Evolutionary conservation across 2,797 vertebrate species (phyloP), one percentile per base, ranked within the genome.

Genomic region (Rhyacichthys aspro): DNA sequence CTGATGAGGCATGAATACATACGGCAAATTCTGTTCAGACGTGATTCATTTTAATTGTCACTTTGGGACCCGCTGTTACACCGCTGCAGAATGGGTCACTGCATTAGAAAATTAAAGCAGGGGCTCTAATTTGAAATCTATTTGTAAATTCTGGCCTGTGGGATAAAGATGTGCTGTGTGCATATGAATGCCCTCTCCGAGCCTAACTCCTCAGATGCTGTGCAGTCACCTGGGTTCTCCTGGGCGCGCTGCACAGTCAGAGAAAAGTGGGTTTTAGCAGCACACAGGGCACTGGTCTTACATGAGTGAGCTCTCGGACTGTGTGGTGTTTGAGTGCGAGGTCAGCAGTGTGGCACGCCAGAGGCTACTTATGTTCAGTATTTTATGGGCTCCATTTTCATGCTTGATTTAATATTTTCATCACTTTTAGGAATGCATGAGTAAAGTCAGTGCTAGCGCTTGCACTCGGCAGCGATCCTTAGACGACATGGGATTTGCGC

Each of bases 1-100:
- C 93, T 93, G 94, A 94, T 95, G 94, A 95, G 92, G 94, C 93
- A 93, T 95, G 93, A 93, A 94, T 93, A 88, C 87, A 90, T 93
- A 94, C 85, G 89, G 91, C 77, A 83, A 90, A 88, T 93, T 94
- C 89, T 91, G 90, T 90, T 92, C 89, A 88, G 85, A 92, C 86
- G 87, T 93, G 93, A 96, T 96, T 96, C 93, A 94, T 96, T 95
- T 94, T 95, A 95, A 95, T 96, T 95, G 94, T 94, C 94, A 94
- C 92, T 89, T 79, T 86, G 94, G 93, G 93, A 94, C 90, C 90
- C 81, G 84, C 91, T 92, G 94, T 96, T 96, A 93, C 87, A 89
- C 87, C 79, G 74, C 88, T 67, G 80, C 77, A 90, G 88, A 90
- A 95, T 80, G 94, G 96, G 95, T 96, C 95, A 96, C 88, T 92